Base-by-base conservation (phyloP, 2,888 invertebrate species). In the Tyria jacobaeae region DNA sequence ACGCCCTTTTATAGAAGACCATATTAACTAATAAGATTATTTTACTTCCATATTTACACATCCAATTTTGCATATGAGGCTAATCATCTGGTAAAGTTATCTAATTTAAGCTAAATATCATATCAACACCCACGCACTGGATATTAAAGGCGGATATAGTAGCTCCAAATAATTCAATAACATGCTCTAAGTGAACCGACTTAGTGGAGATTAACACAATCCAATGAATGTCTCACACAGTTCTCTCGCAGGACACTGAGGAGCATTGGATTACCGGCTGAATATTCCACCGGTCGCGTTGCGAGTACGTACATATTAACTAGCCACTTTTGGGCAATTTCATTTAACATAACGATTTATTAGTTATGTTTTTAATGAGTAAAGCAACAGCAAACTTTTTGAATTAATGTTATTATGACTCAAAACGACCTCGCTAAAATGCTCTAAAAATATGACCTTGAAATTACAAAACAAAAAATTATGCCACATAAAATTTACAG, bases 201-300 rank as follows among this genome's bases (percentile, higher is more conserved):
- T 77, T 68, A 69, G 71, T 57, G 63, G 56, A 79, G 78, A 83
- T 84, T 83, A 84, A 49, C 34, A 12, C 34, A 50, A 50, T 65
- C 68, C 62, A 68, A 66, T 70, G 73, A 50, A 50, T 31, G 50
- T 50, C 31, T 12, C 49, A 34, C 12, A 50, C 17, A 50, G 17
- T 50, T 17, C 50, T 34, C 31, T 34, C 34, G 34, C 25, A 34
- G 50, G 50, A 50, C 50, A 50, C 34, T 21, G 14, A 21, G 5
- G 67, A 65, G 64, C 64, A 84, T 83, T 83, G 77, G 78, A 84
- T 86, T 84, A 75, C 78, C 70, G 76, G 73, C 44, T 61, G 27
- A 7, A 31, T 31, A 31, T 31, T 31, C 27, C 4, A 7, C 4
- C 27, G 6, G 27, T 31, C 3, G 27, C 27, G 27, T 31, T 2